Base-by-base conservation (phyloP, 2,113 vertebrate genomes). In the Lepisosteus oculatus region DNA sequence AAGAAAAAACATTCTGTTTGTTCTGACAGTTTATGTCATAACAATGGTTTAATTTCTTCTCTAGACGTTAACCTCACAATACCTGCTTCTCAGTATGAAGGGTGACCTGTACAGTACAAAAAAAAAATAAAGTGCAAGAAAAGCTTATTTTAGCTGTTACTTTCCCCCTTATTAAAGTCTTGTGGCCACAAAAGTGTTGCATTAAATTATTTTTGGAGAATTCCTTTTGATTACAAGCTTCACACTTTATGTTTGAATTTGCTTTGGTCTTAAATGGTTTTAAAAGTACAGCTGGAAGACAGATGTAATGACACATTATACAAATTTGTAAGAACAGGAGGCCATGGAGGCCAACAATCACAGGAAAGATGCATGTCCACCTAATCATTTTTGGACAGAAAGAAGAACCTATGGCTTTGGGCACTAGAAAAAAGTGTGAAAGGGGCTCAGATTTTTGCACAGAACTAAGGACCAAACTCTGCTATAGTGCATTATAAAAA, bases 251-350 rank as follows among this genome's bases (percentile, higher is more conserved):
- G 43, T 12, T 43, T 66, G 7, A 45, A 66, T 6, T 51, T 51
- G 14, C 66, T 68, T 68, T 68, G 66, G 66, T 29, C 29, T 29
- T 29, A 29, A 29, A 29, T 29, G 29, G 29, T 68, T 68, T 68
- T 29, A 68, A 68, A 17, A 68, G 66, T 41, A 12, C 45, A 12
- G 66, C 17, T 11, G 44, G 51, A 41, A 68, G 66, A 54, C 29
- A 55, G 51, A 47, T 54, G 43, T 8, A n/a, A n/a, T 43, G 64
- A 68, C 14, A n/a, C 43, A 67, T 47, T 6, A 64, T 8, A 67
- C 17, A 51, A 44, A 44, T 44, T 15, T 55, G 45, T 11, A 68
- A 55, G n/a, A 41, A 54, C 42, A 14, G 14, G 45, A 66, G 43
- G 64, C 41, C 4, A 43, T 43, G 14, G 45, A 66, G 64, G 64